Base-by-base conservation (phyloP, 2,113 vertebrate genomes). In the Progne subis region DNA sequence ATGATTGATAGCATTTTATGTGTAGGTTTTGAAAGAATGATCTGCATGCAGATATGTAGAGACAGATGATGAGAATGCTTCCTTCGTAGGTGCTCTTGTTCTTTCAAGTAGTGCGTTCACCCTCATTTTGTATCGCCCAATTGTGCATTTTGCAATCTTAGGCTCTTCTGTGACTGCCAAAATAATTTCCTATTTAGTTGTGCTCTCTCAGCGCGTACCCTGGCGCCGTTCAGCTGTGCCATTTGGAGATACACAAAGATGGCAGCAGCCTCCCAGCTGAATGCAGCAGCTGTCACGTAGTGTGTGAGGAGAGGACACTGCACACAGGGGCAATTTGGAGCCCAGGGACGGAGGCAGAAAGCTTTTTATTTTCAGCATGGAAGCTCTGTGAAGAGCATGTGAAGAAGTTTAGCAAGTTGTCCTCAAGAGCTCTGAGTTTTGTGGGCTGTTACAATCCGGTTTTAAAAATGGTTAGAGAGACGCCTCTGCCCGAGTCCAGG, bases 201-300 rank as follows among this genome's bases (percentile, higher is more conserved):
- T 67, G 18, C 59, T 70, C 68, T 86, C 50, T 70, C 34, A 86
- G 37, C 1, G 0, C 0, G 0, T 60, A 24, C 29, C 15, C 41
- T 14, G 2, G 21, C 82, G 41, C 37, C 63, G 65, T 80, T 82
- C 88, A 92, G 2, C 67, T 68, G 47, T n/a, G 53, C 49, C 44
- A 31, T 72, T 82, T 31, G 16, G 44, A 76, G 70, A 29, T 6
- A 29, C 65, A 52, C 86, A 78, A 15, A 89, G 79, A 76, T 29
- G 64, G 44, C 34, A 64, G 1, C 59, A 91, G 47, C 64, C n/a
- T 82, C 76, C 39, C 21, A 14, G 60, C 43, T 78, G 72, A 81
- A 92, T 55, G 77, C 46, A 65, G 83, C 86, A 92, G 63, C 86
- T 95, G 93, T 39, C 59, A 12, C 69, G 74, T 12, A 28, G 20